phyloP scores from a whole-genome alignment of 2,797 vertebrate genomes.

The Malacoraja senta region DNA sequence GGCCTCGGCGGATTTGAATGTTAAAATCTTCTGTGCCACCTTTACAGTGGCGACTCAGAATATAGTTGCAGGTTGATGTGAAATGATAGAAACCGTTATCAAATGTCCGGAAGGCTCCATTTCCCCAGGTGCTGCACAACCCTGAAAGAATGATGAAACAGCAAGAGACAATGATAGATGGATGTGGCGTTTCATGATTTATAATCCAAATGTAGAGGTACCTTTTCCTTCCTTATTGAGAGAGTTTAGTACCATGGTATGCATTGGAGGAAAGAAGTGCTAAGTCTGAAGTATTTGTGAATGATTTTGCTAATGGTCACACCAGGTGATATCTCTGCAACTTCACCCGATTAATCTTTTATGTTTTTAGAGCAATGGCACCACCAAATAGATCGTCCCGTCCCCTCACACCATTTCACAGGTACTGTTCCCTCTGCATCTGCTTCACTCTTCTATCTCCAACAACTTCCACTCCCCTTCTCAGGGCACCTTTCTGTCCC shows the following conservation, averaged over 20 bases:
- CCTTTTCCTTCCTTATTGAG: not conserved
- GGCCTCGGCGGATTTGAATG: constrained; percentile 52
- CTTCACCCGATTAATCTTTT: too few species aligned
- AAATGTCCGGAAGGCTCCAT: constrained; percentile 57
- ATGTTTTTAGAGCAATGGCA: not conserved
- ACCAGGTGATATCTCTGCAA: not conserved
- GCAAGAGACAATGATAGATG: not conserved
- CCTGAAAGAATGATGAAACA: constrained; percentile 48
- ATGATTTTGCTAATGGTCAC: too few species aligned
- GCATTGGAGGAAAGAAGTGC: not conserved
- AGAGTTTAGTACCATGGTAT: not conserved
- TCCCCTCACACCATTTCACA: too few species aligned
- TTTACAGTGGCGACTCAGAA: constrained; percentile 55
- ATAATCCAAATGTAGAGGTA: not conserved
- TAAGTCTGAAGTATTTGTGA: too few species aligned
- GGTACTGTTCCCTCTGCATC: too few species aligned
- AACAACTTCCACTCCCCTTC: too few species aligned
- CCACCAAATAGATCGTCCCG: too few species aligned
- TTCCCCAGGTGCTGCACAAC: constrained; percentile 60
- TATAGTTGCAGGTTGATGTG: constrained; percentile 55
- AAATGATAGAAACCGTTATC: constrained; percentile 52
- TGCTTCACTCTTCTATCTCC: too few species aligned
- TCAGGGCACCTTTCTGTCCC: too few species aligned
- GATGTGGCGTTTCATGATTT: not conserved
- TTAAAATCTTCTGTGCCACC: constrained; percentile 58